Evolutionary conservation across 2,888 invertebrate genomes (phyloP), one percentile per base, ranked within the genome.

Genomic region (Tipula vernalis): DNA sequence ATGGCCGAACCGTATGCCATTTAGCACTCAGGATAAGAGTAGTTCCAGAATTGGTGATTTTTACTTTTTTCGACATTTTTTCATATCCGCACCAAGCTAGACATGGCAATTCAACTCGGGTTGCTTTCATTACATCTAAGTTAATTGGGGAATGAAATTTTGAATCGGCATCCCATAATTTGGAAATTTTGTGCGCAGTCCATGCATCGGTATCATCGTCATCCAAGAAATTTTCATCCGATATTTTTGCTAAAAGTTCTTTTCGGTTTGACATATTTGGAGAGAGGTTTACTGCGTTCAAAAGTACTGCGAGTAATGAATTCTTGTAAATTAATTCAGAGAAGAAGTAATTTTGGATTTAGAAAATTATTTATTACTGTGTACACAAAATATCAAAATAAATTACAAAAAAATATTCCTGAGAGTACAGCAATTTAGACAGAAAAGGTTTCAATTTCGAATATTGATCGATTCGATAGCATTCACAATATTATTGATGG

Each of bases 21-120:
- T 94, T 94, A 1, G 93, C 93, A 86, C 94, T 94, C 12, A 95
- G 88, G 86, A 94, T 90, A 51, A 94, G 95, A 95, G 94, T 95
- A 87, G 93, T 93, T 87, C 95, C 95, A n/a, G 94, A 94, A 88
- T 95, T 95, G 0, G 94, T 94, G 18, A 95, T 87, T 89, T 95
- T 95, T 88, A 95, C 90, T 90, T 94, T 94, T 88, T 93, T 94
- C 0, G 95, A 95, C 84, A 90, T 91, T 1, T 93, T 89, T 44
- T 94, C 93, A 87, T 93, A 93, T 89, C 94, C 93, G 87, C 91
- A 91, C 94, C 94, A 94, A 83, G 91, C 90, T 12, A 95, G 90
- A 86, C 92, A 91, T 2, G 87, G 36, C 36, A 88, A 57, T 83
- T 86, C 42, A 42, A 88, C 36, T 41, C n/a, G 51, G 18, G 10